Evolutionary conservation across 2,113 vertebrate species (phyloP), one percentile per base, ranked within the genome.

Genomic region (Fulica atra): DNA sequence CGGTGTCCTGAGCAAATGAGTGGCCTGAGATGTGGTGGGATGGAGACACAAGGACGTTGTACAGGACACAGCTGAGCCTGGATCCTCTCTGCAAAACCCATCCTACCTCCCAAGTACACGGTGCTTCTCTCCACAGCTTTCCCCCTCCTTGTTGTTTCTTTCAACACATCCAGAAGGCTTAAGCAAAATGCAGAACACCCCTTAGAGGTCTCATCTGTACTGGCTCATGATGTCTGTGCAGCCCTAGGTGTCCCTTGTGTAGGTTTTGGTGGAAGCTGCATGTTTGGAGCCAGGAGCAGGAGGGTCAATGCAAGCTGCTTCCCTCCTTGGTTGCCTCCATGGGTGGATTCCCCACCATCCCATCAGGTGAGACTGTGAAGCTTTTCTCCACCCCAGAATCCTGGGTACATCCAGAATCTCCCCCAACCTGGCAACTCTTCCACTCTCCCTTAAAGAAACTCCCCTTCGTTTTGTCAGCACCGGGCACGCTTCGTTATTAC

Each of bases 41-140:
- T 33, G 70, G 35, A 42, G 63, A 48, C 0, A 0, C 1, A 5
- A 69, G 40, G 61, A 44, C 0, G 1, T 13, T 12, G 33, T 17
- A 14, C 23, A 38, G 59, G 51, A 13, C 19, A n/a, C 1, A 0
- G 44, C 66, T 31, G 59, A 46, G 51, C 17, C 81, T 44, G 66
- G 42, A 64, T 50, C 17, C 25, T 12, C 56, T 56, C 31, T 26
- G 31, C 57, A 50, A 84, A 51, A 72, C 33, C 21, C 69, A 66
- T 51, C 78, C 26, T 60, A 6, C 54, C 26, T 53, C 72, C 36
- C 23, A 16, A 21, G 51, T 5, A 46, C 5, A 1, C 5, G 29
- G 44, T 17, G 36, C 51, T 36, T 19, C 66, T 44, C 42, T 56
- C 64, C 21, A 28, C 0, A 3, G 6, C 65, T 65, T 59, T 23